Conservation (phyloP, 1,140 invertebrate genomes). For the Drosophila tropicalis region DNA sequence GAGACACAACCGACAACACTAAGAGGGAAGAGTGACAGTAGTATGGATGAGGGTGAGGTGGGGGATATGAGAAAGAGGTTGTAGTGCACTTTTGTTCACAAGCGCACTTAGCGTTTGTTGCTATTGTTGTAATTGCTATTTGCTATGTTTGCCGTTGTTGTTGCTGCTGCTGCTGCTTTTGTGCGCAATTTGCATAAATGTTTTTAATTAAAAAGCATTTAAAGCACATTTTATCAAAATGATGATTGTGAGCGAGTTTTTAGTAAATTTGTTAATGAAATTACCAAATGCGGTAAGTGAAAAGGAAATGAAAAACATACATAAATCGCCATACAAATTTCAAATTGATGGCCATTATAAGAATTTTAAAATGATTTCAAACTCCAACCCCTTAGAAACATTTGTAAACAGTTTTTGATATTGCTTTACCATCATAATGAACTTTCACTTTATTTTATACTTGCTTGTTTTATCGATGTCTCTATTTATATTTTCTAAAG, state of each 20-base stretch:
- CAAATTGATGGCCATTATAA: neutral
- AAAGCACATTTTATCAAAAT: constrained; percentile 68
- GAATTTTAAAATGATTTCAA: too few relatives aligned
- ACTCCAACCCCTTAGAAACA: too few relatives aligned
- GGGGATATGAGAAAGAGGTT: neutral
- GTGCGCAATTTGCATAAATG: constrained; percentile 74
- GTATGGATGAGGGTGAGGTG: neutral
- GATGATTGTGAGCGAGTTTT: constrained; percentile 35
- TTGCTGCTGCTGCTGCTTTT: neutral
- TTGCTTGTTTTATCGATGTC: neutral
- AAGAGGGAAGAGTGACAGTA: too few relatives aligned
- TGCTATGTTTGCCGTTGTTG: constrained; percentile 36
- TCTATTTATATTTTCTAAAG: too few relatives aligned
- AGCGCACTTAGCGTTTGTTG: constrained; percentile 49
- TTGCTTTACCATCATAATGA: neutral
- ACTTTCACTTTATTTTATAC: neutral
- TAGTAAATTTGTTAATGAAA: constrained; percentile 60
- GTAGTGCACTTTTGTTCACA: constrained; percentile 57
- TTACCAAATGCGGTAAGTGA: constrained; percentile 59
- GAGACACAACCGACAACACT: neutral
- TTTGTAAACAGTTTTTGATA: neutral
- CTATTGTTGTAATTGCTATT: constrained; percentile 54
- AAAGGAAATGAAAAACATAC: constrained; percentile 41
- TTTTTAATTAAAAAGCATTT: constrained; percentile 76
- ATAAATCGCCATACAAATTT: constrained; percentile 13